These are phyloP conservation scores for Myodes glareolus DNA, from an alignment of 2,113 vertebrate species.

Conservation along the genomic window DNA sequence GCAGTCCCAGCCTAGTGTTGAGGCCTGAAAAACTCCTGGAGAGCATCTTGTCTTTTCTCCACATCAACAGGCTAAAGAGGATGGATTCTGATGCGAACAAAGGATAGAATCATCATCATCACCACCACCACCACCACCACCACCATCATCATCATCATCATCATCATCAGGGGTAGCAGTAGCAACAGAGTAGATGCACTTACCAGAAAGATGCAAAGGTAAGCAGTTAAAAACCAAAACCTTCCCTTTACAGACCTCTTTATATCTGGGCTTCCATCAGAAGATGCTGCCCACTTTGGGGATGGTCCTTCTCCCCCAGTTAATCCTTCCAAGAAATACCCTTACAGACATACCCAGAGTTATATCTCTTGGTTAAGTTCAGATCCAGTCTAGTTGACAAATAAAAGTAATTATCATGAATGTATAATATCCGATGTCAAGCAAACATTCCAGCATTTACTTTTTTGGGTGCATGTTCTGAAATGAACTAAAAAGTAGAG, in stretches of 20 bases:
- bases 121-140: no score
- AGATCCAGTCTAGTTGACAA: not conserved
- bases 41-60: not conserved
- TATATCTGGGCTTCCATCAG: not conserved
- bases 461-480: not conserved
- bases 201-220: not conserved
- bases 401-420: not conserved
- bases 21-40: not conserved
- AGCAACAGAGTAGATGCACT: not conserved
- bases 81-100: not conserved
- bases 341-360: not conserved
- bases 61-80: not conserved
- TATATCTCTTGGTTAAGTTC: not conserved
- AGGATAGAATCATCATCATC: not conserved
- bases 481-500: not conserved
- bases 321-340: not conserved
- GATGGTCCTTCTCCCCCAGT: not conserved
- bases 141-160: not conserved
- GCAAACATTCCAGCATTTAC: not conserved
- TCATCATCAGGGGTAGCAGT: not conserved
- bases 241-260: not conserved
- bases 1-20: not conserved
- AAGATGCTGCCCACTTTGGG: not conserved
- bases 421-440: not conserved
- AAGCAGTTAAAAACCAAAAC: not conserved